These are phyloP conservation scores for Panonychus citri DNA, from an alignment of 1,140 invertebrate species.

Conservation along the genomic window DNA sequence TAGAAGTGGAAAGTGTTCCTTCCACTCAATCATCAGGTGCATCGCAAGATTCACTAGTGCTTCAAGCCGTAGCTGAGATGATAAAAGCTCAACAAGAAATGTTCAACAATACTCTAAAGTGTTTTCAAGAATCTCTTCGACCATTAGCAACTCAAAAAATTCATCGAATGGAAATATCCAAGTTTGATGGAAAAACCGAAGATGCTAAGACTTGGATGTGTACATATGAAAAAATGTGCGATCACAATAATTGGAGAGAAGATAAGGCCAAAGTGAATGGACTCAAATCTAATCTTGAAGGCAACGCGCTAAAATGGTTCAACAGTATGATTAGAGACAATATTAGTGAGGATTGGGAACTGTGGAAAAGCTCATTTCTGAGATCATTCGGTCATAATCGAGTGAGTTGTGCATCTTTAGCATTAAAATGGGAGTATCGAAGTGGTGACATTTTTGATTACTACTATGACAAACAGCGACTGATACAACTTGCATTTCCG, in stretches of 20 bases:
- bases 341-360: not conserved
- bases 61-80: not conserved
- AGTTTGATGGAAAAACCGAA: conserved; percentile 2
- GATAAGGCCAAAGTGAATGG: not conserved
- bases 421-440: not conserved
- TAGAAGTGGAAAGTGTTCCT: no score
- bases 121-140: not conserved
- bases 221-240: not conserved
- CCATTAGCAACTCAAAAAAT: not conserved
- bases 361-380: not conserved
- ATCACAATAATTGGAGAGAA: not conserved
- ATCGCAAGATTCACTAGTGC: not conserved
- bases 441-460: not conserved
- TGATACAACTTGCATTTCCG: not conserved
- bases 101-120: not conserved
- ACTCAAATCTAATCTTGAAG: not conserved
- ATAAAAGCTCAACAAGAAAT: not conserved
- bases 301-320: not conserved
- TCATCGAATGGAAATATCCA: not conserved
- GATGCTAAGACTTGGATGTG: not conserved
- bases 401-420: not conserved
- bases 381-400: not conserved
- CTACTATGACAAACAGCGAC: not conserved
- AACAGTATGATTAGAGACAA: not conserved
- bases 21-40: not conserved